Base-by-base conservation (phyloP, 1,140 invertebrate genomes). In the Neodiprion lecontei region DNA sequence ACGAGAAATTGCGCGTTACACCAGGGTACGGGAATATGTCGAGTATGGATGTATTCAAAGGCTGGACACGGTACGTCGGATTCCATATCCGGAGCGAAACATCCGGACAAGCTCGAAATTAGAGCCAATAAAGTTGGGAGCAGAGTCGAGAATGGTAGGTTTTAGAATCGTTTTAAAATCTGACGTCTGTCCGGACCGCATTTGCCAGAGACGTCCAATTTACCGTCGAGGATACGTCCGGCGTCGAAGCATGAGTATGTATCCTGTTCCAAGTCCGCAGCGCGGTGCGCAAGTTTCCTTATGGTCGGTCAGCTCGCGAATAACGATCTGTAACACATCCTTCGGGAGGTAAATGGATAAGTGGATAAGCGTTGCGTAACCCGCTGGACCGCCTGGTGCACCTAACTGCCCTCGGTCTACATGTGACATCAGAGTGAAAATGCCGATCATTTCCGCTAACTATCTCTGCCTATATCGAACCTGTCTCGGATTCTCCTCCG, bases 241-340 rank as follows among this genome's bases (percentile, higher is more conserved):
- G 5, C 28, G 53, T 17, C n/a, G 53, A 61, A 14, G 11, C n/a
- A 17, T 14, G 11, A 17, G 53, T 61, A 61, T 61, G 17, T 21
- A 21, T 21, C 17, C 53, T 7, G 53, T 17, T 40, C 28, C 5
- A 40, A 40, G 28, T 40, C 28, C 28, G 28, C 11, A 61, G 53
- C 5, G 53, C 5, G 5, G 53, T 61, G 5, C 53, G 53, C 79
- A 80, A 75, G 73, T 78, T 80, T 80, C 75, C 78, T 79, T 78
- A 74, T 76, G 79, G 75, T 67, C 48, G 17, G 17, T 14, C 69
- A 69, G 40, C 12, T 40, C 11, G 48, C 9, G 72, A 61, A 61
- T 61, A 61, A 61, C 53, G 53, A 61, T 61, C 53, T 61, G 53
- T 61, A 61, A 61, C 53, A 61, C 53, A 75, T 77, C 49, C 61